Percentiles rank a stretch among this genome's conserved stretches.
Conservation (phyloP, 35 echinoderm and acorn worm species). For the Strongylocentrotus purpuratus region DNA sequence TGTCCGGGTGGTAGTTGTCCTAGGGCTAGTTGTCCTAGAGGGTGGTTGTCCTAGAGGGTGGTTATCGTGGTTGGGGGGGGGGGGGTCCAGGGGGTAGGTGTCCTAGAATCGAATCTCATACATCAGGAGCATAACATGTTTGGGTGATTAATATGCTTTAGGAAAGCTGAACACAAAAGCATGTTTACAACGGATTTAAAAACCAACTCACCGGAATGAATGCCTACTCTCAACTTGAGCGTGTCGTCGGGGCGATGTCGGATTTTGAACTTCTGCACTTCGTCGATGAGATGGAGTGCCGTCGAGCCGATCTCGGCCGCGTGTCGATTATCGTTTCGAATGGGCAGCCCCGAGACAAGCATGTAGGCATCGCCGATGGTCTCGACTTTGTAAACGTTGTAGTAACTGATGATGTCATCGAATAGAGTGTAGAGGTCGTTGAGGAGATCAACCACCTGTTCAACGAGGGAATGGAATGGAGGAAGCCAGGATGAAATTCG, state of each 20-base stretch:
- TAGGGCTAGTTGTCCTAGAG: no score
- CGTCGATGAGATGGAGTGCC: constrained; percentile 78
- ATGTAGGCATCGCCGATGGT: constrained; percentile 98
- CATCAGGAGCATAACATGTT: no score
- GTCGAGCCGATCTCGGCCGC: constrained; percentile 91
- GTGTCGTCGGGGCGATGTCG: constrained; percentile 80
- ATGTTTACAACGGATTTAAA: not conserved
- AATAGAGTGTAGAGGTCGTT: constrained; percentile 97
- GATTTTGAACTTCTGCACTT: constrained; percentile 80
- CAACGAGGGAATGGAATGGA: not conserved
- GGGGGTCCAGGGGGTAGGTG: no score
- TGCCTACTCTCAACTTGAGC: constrained; percentile 82
- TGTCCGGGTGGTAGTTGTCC: no score
- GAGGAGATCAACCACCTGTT: constrained; percentile 84
- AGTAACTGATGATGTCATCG: constrained; percentile 89
- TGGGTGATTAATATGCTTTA: no score
- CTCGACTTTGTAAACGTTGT: constrained; percentile 97
- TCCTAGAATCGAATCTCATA: no score
- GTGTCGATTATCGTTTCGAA: constrained; percentile 80
- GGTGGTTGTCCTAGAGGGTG: no score
- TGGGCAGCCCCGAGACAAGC: constrained; percentile 89
- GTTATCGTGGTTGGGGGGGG: no score
- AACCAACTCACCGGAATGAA: constrained; percentile 84
- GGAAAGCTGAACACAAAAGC: no score
- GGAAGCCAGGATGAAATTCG: not conserved